phyloP scores from a whole-genome alignment of 2,113 vertebrate species.

The Archilochus colubris region DNA sequence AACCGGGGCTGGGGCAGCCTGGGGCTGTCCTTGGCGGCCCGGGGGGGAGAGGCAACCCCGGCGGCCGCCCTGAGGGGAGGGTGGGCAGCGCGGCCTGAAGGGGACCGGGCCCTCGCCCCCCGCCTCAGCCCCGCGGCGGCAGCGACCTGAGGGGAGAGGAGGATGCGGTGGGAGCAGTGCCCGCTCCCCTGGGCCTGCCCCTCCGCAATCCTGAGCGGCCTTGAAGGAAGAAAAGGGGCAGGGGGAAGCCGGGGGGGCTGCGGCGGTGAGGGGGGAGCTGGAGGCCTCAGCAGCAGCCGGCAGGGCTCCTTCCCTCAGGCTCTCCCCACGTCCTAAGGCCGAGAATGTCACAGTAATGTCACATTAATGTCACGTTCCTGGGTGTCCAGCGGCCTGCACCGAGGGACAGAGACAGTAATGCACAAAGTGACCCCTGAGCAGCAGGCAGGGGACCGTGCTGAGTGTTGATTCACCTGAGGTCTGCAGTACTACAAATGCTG shows the following conservation, averaged over 20 bases:
- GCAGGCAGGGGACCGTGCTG: neutral
- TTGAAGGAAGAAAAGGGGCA: neutral
- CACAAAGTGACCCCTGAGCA: neutral
- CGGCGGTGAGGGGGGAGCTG: too few relatives aligned
- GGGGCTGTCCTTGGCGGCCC: neutral
- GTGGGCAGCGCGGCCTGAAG: neutral
- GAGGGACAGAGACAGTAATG: accelerated
- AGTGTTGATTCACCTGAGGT: accelerated
- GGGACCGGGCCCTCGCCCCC: neutral
- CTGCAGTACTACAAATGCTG: neutral
- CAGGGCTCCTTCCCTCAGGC: too few relatives aligned
- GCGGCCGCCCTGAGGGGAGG: too few relatives aligned
- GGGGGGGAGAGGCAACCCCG: neutral
- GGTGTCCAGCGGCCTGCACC: neutral
- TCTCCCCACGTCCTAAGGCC: too few relatives aligned
- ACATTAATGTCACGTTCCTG: too few relatives aligned
- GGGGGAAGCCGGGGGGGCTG: too few relatives aligned
- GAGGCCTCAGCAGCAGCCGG: too few relatives aligned
- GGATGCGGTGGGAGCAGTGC: neutral
- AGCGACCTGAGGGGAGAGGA: neutral
- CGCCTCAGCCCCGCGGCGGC: too few relatives aligned
- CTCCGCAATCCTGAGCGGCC: neutral
- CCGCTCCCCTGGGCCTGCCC: neutral
- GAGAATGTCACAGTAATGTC: too few relatives aligned
- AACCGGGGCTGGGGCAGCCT: neutral